Base-by-base conservation (phyloP, 2,797 vertebrate genomes). In the Mormyrops attenuatus region DNA sequence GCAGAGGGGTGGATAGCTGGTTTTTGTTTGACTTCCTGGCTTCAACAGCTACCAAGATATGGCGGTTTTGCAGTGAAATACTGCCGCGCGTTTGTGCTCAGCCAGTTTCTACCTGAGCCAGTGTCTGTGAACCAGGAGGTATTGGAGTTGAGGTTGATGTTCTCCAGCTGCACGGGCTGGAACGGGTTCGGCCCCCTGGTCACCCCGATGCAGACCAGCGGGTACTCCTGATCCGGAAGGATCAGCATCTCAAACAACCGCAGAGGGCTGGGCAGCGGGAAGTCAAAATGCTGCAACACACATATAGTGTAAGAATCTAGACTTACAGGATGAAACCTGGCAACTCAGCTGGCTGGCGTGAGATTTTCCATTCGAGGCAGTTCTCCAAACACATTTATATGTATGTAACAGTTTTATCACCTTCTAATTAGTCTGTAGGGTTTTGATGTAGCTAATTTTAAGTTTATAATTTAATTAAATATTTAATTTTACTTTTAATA, bases 111-210 rank as follows among this genome's bases (percentile, higher is more conserved):
- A 22, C 53, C 85, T 89, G 49, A 44, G 20, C 60, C 60, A 44
- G 50, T n/a, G 3, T 93, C 91, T 94, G 85, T 95, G 92, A 99
- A 97, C 97, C 98, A 98, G 93, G 97, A 97, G 0, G 97, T 97
- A 92, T 97, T 96, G 69, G 97, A 97, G 91, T 97, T 98, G 49
- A 98, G 97, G 93, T 98, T 97, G 93, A 99, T 96, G 90, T 96
- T 96, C 63, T 97, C 96, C 60, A 99, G 93, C 2, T 87, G 90
- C 90, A 98, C 93, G 0, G 96, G 96, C 50, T 92, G 92, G 2
- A 90, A 90, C 0, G 93, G 92, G 5, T 52, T 91, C 15, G 92
- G 84, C 0, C 95, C 94, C 17, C 92, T 93, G 77, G 94, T 95
- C 73, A 96, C 95, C 0, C 97, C 95, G 66, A 98, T 97, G 80